Evolutionary conservation across 2,888 invertebrate species (phyloP).

Genomic region (Gibbula magus): DNA sequence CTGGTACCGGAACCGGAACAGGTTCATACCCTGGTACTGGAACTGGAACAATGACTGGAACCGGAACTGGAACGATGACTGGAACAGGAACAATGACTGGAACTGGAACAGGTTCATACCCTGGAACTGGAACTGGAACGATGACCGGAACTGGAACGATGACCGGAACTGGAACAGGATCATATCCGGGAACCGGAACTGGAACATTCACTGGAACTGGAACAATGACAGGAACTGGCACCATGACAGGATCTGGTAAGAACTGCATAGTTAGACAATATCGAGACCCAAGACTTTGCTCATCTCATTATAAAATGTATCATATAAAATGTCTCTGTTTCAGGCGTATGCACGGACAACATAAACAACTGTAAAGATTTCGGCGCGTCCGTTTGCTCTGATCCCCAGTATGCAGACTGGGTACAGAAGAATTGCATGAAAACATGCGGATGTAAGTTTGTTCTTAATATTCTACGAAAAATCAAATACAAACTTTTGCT

Average conservation of each 20-base stretch:
- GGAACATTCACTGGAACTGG: slow-evolving; percentile 13
- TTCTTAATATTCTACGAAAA: slow-evolving; percentile 9
- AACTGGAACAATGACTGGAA: neutral
- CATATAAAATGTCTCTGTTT: too few relatives aligned
- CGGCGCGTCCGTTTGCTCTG: slow-evolving; percentile 44
- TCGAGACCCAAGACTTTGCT: too few relatives aligned
- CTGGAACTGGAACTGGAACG: neutral
- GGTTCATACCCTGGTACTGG: neutral
- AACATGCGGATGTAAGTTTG: slow-evolving; percentile 48
- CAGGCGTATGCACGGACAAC: slow-evolving; percentile 44
- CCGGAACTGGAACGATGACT: slow-evolving; percentile 8
- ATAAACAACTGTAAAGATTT: slow-evolving; percentile 47
- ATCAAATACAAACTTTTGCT: too few relatives aligned
- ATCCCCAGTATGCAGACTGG: slow-evolving; percentile 47
- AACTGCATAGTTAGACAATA: too few relatives aligned
- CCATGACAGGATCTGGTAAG: neutral
- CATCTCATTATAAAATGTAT: too few relatives aligned
- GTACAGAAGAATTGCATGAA: slow-evolving; percentile 52
- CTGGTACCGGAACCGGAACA: neutral
- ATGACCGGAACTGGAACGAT: slow-evolving; percentile 15
- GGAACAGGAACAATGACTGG: neutral
- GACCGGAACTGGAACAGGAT: slow-evolving; percentile 21
- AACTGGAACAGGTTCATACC: neutral
- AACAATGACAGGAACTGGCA: slow-evolving; percentile 21
- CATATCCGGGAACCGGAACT: neutral